Evolutionary conservation across 1,140 invertebrate genomes (phyloP).

Genomic region (Cardiocondyla obscurior): DNA sequence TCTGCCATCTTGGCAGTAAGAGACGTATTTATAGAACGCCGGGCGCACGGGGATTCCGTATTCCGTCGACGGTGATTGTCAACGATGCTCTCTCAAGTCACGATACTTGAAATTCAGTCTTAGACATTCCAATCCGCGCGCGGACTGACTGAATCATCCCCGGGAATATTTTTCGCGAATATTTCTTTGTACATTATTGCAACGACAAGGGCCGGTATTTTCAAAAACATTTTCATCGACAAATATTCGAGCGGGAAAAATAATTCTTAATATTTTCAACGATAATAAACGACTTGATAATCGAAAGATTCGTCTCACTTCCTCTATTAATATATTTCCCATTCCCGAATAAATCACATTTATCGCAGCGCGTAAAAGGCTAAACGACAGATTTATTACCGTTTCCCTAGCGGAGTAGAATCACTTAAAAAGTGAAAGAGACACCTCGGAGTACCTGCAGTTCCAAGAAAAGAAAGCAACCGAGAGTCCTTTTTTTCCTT

Average conservation of each 20-base stretch:
- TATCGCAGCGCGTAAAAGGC: neutral
- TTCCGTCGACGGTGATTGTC: slow-evolving; percentile 68
- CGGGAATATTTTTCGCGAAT: neutral
- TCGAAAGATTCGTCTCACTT: neutral
- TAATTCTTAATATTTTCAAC: neutral
- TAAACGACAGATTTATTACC: neutral
- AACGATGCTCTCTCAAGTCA: slow-evolving; percentile 61
- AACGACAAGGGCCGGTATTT: neutral
- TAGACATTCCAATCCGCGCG: slow-evolving; percentile 59
- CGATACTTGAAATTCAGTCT: slow-evolving; percentile 64
- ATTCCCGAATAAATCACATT: neutral
- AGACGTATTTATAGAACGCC: slow-evolving; percentile 66
- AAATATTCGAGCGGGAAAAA: neutral
- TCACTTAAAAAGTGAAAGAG: slow-evolving; percentile 49
- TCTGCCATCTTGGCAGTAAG: slow-evolving; percentile 51
- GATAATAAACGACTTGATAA: neutral
- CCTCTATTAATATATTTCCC: too few relatives aligned
- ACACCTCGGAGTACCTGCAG: neutral
- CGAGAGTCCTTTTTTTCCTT: too few relatives aligned
- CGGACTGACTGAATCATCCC: slow-evolving; percentile 63
- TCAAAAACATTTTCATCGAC: neutral
- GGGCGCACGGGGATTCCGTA: slow-evolving; percentile 56
- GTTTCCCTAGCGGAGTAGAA: neutral
- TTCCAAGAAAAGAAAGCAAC: slow-evolving; percentile 44
- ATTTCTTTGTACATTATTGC: slow-evolving; percentile 1